Evolutionary conservation across 2,797 vertebrate genomes (phyloP).

Genomic region (Chelonia mydas): DNA sequence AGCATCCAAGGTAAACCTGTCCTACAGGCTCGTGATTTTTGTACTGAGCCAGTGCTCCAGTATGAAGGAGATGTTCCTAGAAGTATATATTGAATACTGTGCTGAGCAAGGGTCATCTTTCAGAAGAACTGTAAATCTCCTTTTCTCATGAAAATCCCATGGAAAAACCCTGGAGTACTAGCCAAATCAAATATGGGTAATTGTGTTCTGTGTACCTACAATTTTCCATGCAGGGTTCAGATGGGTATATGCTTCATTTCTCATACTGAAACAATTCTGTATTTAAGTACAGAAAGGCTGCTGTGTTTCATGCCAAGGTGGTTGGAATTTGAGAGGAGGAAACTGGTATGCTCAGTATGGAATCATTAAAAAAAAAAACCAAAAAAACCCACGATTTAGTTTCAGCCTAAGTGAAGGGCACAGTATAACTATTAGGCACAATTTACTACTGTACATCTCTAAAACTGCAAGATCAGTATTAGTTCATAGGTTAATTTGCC

Average conservation of each 20-base stretch:
- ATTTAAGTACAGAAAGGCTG: neutral
- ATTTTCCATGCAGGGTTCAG: rapidly evolving
- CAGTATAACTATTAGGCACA: neutral
- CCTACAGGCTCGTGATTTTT: neutral
- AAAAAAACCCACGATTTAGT: neutral
- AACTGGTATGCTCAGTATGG: neutral
- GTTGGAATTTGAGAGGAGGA: neutral
- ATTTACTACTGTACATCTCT: neutral
- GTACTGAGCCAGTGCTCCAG: neutral
- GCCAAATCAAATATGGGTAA: neutral
- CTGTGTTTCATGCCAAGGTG: neutral
- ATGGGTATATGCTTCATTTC: neutral
- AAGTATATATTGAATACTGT: rapidly evolving
- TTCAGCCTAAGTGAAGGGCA: rapidly evolving
- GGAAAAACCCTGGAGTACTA: neutral
- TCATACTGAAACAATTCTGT: neutral
- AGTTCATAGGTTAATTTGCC: neutral
- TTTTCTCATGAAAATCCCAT: neutral
- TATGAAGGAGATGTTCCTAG: neutral
- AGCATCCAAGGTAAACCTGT: neutral
- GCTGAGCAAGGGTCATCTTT: neutral
- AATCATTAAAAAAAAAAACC: neutral
- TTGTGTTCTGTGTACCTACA: neutral
- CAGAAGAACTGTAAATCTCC: neutral
- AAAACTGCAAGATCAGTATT: neutral